Percentiles rank a stretch among this genome's conserved stretches.
Evolutionary conservation across 1,140 invertebrate genomes (phyloP).

Genomic region (Leptestheria dahalacensis): DNA sequence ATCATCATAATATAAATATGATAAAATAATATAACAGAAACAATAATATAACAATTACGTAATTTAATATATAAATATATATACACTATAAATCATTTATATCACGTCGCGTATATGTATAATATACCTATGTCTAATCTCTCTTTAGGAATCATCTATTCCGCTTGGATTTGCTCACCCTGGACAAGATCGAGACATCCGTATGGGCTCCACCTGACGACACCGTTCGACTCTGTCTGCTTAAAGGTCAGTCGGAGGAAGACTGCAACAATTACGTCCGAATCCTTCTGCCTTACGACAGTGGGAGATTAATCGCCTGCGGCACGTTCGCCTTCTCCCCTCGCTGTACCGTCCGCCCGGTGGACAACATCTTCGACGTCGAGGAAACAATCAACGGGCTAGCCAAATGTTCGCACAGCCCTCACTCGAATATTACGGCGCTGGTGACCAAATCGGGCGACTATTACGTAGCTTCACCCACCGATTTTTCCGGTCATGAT

Average conservation of each 20-base stretch:
- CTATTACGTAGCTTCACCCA: conserved; percentile 64
- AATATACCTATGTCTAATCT: background rate
- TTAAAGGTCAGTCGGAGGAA: conserved; percentile 68
- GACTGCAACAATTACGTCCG: conserved; percentile 83
- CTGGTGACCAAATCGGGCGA: conserved; percentile 52
- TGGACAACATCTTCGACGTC: background rate
- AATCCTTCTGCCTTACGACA: conserved; percentile 55
- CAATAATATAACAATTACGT: too few relatives aligned
- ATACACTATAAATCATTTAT: background rate
- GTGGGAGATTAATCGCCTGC: conserved; percentile 52
- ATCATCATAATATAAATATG: too few relatives aligned
- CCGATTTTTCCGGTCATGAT: conserved; percentile 69
- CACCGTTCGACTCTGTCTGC: conserved; percentile 51
- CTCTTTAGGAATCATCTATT: conserved; percentile 57
- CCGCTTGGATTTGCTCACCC: conserved; percentile 51
- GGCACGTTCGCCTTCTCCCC: conserved; percentile 85
- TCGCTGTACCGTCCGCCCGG: conserved; percentile 65
- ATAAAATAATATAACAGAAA: too few relatives aligned
- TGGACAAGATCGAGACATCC: conserved; percentile 51
- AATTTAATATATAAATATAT: too few relatives aligned
- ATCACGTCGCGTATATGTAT: background rate
- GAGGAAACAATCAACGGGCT: background rate
- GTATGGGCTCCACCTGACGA: conserved; percentile 53
- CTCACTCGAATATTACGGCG: conserved; percentile 64
- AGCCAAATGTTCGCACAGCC: conserved; percentile 56